Evolutionary conservation across 2,113 vertebrate species (phyloP).

Genomic region (Perccottus glenii): DNA sequence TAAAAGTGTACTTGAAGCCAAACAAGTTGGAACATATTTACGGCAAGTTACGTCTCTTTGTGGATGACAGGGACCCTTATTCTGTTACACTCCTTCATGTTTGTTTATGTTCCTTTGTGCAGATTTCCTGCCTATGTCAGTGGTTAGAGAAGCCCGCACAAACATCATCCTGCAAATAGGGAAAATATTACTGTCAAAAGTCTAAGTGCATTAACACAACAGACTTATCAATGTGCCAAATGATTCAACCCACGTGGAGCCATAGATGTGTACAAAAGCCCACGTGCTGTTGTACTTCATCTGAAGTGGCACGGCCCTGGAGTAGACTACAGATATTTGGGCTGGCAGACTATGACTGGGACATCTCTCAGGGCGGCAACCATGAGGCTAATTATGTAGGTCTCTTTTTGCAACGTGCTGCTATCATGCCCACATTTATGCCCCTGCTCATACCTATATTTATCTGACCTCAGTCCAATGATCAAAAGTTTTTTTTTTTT

Average conservation of each 20-base stretch:
- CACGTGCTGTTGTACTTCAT: background rate
- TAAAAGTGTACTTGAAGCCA: no score
- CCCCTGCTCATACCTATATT: background rate
- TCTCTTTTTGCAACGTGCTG: conserved; percentile 19
- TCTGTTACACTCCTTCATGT: background rate
- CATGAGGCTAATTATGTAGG: conserved; percentile 53
- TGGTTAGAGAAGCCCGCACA: background rate
- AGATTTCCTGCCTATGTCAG: background rate
- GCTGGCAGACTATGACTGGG: conserved; percentile 45
- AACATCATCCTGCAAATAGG: background rate
- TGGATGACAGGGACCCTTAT: no score
- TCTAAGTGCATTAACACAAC: background rate
- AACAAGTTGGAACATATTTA: no score
- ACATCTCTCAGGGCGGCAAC: conserved; percentile 2
- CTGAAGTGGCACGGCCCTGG: background rate
- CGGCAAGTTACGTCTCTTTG: no score
- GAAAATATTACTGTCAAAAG: background rate
- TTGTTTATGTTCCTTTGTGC: background rate
- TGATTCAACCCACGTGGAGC: background rate
- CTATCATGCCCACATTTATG: conserved; percentile 26
- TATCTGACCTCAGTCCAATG: background rate
- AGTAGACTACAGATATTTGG: conserved; percentile 44
- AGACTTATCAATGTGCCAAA: background rate
- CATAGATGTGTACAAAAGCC: background rate
- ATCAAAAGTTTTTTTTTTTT: background rate